These are phyloP conservation scores for Mormyrus hasselquistii DNA, from an alignment of 2,797 vertebrate species.

Conservation along the genomic window DNA sequence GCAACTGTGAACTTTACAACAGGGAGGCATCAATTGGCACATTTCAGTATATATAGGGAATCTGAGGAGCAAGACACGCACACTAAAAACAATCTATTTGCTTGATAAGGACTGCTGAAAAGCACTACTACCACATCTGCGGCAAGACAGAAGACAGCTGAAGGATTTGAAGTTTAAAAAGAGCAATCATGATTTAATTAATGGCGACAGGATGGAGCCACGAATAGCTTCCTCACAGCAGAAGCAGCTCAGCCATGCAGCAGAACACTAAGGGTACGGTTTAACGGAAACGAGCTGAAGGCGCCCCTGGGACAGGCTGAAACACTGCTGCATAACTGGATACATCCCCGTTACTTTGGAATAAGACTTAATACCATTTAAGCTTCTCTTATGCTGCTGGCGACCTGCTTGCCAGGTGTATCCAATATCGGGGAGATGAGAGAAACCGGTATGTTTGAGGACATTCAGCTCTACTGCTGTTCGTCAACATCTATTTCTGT, in stretches of 20 bases:
- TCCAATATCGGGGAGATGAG: not conserved
- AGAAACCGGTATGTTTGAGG: not conserved
- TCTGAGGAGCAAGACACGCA: not conserved
- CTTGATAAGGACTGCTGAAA: not conserved
- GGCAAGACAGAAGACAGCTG: not conserved
- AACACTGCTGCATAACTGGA: not conserved
- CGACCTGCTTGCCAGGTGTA: not conserved
- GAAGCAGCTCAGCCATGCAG: not conserved
- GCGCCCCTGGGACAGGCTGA: not conserved
- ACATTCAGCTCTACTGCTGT: not conserved
- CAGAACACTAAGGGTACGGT: not conserved
- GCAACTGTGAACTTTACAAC: not conserved
- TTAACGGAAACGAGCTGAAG: not conserved
- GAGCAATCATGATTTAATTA: not conserved
- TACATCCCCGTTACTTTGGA: not conserved
- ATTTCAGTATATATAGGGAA: not conserved
- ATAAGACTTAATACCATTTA: not conserved
- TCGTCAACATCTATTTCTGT: not conserved
- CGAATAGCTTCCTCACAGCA: not conserved
- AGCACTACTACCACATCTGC: not conserved
- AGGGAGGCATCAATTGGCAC: not conserved
- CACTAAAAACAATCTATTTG: not conserved
- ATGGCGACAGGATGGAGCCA: not conserved
- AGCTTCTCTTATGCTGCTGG: not conserved
- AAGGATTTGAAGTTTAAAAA: not conserved